Evolutionary conservation across 2,888 invertebrate species (phyloP).

Genomic region (Rhopalosiphum nymphaeae): DNA sequence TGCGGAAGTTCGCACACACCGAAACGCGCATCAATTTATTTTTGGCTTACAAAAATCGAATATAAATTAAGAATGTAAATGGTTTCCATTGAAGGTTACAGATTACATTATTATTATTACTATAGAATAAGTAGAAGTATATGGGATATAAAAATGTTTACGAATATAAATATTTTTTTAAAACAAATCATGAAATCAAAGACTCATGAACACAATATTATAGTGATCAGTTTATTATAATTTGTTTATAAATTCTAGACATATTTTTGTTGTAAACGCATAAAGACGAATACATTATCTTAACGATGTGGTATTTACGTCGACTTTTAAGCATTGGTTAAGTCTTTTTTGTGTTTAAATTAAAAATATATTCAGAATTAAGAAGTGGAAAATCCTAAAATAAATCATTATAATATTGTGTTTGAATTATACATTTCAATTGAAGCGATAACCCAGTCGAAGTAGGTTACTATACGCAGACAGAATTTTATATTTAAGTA

Average conservation of each 20-base stretch:
- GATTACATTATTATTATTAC: neutral
- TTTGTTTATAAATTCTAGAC: neutral
- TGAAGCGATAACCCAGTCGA: neutral
- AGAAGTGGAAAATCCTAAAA: neutral
- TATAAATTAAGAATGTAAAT: neutral
- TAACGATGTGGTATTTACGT: neutral
- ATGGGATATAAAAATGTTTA: neutral
- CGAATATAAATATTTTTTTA: neutral
- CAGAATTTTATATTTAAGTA: no score
- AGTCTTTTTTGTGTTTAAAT: neutral
- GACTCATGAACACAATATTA: neutral
- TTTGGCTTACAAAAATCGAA: neutral
- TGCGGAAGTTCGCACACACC: neutral
- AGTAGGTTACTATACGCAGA: no score
- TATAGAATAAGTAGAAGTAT: neutral
- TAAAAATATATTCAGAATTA: neutral
- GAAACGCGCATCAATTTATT: neutral
- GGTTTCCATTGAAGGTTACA: neutral
- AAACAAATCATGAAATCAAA: neutral
- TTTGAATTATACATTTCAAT: neutral
- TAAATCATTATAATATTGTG: neutral
- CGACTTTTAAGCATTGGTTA: neutral
- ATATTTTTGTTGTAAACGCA: neutral
- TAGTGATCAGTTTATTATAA: neutral
- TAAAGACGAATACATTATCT: neutral